Conservation (phyloP, 2,113 vertebrate species). For the Caretta caretta region DNA sequence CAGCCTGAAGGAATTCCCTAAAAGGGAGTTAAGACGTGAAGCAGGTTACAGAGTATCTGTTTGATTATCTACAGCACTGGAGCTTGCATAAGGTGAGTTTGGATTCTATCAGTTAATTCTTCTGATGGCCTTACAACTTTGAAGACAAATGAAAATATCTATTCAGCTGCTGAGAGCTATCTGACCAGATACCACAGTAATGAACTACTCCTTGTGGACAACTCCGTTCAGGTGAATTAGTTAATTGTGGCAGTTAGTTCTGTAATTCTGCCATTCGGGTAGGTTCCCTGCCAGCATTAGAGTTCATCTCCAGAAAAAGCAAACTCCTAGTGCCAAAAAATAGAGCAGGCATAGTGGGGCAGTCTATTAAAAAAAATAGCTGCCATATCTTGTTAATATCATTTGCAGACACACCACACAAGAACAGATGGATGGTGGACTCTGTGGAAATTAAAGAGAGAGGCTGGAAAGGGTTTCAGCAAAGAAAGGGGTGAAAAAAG, state of each 20-base stretch:
- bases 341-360: slow-evolving; percentile 55
- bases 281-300: background rate
- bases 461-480: slow-evolving; percentile 8
- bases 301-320: slow-evolving; percentile 62
- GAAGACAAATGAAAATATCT: background rate
- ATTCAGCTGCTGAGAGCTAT: background rate
- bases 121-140: background rate
- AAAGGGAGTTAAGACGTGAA: background rate
- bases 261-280: slow-evolving; percentile 13
- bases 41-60: background rate
- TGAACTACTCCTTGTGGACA: background rate
- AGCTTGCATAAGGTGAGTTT: background rate
- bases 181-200: background rate
- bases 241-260: slow-evolving; percentile 12
- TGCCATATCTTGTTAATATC: slow-evolving; percentile 57
- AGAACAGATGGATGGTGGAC: slow-evolving; percentile 48
- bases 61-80: background rate
- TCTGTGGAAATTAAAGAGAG: slow-evolving; percentile 34
- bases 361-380: slow-evolving; percentile 52
- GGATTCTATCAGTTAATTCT: background rate
- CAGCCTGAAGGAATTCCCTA: slow-evolving; percentile 1
- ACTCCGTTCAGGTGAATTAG: slow-evolving; percentile 19
- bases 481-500: slow-evolving; percentile 22
- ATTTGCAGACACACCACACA: slow-evolving; percentile 11
- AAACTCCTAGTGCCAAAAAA: slow-evolving; percentile 39